Evolutionary conservation across 2,113 vertebrate species (phyloP).

Genomic region (Brachypodius melanocephalos): DNA sequence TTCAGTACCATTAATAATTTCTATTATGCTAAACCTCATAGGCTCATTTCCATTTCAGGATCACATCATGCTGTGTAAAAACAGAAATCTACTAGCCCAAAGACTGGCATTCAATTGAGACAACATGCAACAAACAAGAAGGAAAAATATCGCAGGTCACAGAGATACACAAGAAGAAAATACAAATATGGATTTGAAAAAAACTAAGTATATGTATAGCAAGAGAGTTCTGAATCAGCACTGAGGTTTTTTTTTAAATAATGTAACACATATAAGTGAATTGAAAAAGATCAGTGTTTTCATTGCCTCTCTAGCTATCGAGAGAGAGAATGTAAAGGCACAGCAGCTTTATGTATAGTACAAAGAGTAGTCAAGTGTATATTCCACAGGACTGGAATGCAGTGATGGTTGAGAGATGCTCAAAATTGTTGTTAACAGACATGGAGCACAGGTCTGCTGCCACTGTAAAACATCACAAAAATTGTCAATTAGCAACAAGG

Average conservation of each 20-base stretch:
- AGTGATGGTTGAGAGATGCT: neutral
- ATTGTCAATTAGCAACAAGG: neutral
- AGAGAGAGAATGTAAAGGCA: neutral
- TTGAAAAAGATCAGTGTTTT: neutral
- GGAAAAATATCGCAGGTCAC: neutral
- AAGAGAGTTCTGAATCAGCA: neutral
- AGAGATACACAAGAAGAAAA: neutral
- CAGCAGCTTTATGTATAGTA: neutral
- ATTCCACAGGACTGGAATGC: neutral
- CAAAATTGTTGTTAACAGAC: neutral
- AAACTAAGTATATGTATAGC: neutral
- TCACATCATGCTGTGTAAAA: neutral
- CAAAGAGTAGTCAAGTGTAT: neutral
- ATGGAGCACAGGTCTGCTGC: neutral
- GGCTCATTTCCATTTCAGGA: neutral
- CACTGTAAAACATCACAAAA: neutral
- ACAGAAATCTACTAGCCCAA: neutral
- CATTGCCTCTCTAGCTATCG: neutral
- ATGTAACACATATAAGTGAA: neutral
- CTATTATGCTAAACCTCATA: conserved; percentile 22
- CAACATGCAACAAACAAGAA: neutral
- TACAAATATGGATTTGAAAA: neutral
- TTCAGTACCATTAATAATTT: conserved; percentile 57
- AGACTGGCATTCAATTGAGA: conserved; percentile 13
- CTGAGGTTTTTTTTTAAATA: neutral